Base-by-base conservation (phyloP, 2,888 invertebrate genomes). In the Chouioia cunea region DNA sequence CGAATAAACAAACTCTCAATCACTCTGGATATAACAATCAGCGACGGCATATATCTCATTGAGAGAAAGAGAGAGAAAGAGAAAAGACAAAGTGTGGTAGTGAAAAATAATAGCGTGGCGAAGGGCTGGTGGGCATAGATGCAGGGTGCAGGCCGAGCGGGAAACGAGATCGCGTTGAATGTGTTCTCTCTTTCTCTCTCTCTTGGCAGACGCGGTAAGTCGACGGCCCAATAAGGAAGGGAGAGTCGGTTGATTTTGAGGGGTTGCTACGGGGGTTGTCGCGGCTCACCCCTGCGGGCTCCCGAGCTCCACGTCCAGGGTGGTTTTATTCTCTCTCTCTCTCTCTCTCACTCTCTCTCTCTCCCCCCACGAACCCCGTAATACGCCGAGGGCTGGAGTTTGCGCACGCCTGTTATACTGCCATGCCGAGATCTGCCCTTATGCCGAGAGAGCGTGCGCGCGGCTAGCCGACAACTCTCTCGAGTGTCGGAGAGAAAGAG, bases 191-290 rank as follows among this genome's bases (percentile, higher is more conserved):
- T 27, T 6, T 36, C 36, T 36, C 36, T 36, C 36, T 36, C 36
- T 47, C 60, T 27, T 18, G 23, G 54, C 53, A 22, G 53, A 36
- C 53, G 66, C 53, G 73, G 68, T 71, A 72, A 72, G 71, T 68
- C 68, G 72, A 36, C 36, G 36, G 36, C 65, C 72, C 72, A 72
- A 72, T 72, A 72, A 73, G 73, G 64, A 66, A 69, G 73, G 63
- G 67, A 48, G 67, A 70, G 75, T 82, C 79, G 85, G 85, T 85
- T 85, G 85, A 84, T 85, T 85, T 85, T 85, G 84, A 85, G 85
- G 85, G 85, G 85, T 84, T 84, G 84, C 85, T 81, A 83, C 79
- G 83, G 85, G 83, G 83, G 83, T 85, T 85, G 85, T 85, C 84
- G 85, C 77, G 85, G 85, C 85, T 83, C 81, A 82, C 82, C 79